Evolutionary conservation across 2,113 vertebrate genomes (phyloP).

Genomic region (Plecotus auritus): DNA sequence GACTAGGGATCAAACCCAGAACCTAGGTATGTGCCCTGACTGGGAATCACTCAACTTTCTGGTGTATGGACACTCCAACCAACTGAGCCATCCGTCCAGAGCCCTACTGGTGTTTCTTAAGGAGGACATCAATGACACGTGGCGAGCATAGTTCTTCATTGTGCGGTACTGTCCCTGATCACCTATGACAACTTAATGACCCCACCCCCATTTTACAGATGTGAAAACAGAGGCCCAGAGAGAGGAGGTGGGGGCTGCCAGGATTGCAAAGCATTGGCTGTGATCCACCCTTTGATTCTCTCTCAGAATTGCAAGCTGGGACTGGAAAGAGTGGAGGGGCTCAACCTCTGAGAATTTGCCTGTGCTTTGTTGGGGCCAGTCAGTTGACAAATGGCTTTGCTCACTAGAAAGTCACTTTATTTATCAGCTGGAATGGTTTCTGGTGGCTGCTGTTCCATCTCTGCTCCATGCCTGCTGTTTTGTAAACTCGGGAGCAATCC

Average conservation of each 20-base stretch:
- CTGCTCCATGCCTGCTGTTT: neutral
- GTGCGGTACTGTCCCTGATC: neutral
- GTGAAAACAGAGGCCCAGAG: neutral
- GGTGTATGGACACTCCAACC: neutral
- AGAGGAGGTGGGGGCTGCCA: neutral
- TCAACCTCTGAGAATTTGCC: neutral
- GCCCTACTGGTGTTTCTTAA: neutral
- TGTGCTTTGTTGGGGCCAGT: neutral
- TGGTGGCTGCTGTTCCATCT: neutral
- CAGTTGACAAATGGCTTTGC: neutral
- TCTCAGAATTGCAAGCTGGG: neutral
- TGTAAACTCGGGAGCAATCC: neutral
- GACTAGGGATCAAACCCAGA: neutral
- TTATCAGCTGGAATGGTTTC: conserved; percentile 27
- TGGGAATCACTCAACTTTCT: neutral
- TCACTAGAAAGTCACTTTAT: conserved; percentile 45
- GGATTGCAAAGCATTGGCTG: neutral
- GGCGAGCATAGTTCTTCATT: neutral
- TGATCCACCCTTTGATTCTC: accelerated
- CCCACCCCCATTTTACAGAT: neutral
- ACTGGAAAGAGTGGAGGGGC: neutral
- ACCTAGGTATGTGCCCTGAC: neutral
- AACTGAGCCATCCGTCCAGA: neutral
- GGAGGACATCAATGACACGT: neutral
- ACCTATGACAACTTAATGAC: neutral